phyloP scores from a whole-genome alignment of 2,797 vertebrate genomes.

The Columba guinea region DNA sequence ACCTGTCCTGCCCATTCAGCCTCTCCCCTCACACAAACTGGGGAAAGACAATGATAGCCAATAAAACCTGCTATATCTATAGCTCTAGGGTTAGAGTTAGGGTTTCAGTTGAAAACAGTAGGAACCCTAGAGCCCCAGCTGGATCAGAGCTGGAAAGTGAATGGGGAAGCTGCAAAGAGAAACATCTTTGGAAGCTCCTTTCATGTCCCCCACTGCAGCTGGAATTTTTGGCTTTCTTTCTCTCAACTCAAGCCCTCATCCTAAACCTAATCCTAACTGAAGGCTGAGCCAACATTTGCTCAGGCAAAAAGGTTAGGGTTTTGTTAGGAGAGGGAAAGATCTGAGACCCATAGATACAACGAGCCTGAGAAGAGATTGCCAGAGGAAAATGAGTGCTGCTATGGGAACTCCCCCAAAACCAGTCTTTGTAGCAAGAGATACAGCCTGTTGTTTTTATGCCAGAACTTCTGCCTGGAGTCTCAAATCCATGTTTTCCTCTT shows the following conservation, averaged over 20 bases:
- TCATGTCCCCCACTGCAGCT: background rate
- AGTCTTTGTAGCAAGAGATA: background rate
- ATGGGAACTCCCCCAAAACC: background rate
- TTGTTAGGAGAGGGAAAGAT: background rate
- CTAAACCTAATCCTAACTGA: background rate
- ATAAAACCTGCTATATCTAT: background rate
- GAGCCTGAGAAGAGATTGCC: background rate
- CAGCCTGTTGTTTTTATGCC: background rate
- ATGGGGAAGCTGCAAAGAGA: background rate
- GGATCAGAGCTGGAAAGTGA: background rate
- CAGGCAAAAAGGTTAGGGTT: background rate
- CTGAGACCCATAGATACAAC: background rate
- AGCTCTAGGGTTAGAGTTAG: background rate
- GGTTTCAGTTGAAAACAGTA: background rate
- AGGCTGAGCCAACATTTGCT: background rate
- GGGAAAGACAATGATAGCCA: background rate
- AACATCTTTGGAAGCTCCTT: background rate
- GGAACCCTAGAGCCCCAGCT: background rate
- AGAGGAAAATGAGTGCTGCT: background rate
- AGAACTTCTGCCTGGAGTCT: background rate
- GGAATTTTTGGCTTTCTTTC: background rate
- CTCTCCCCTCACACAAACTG: background rate
- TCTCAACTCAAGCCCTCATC: background rate
- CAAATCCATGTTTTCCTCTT: background rate
- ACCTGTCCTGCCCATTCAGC: background rate